A percentile compares a stretch with the other conserved stretches of the same genome.
These are phyloP conservation scores for Mormyrus iriodes DNA, from an alignment of 2,113 vertebrate genomes.

Conservation along the genomic window DNA sequence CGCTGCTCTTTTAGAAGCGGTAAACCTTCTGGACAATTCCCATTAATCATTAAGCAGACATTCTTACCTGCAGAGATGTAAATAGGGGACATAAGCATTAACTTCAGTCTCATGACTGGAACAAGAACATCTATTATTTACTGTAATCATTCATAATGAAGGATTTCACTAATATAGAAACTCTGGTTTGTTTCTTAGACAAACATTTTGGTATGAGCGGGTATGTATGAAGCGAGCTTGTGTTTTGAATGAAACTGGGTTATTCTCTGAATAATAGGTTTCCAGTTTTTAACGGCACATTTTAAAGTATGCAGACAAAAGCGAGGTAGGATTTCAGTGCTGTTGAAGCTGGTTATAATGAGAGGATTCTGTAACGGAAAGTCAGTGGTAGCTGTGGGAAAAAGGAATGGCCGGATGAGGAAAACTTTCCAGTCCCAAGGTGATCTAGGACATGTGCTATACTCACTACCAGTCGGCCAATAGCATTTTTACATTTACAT, in stretches of 20 bases:
- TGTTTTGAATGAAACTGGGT: constrained; percentile 12
- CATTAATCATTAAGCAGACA: neutral
- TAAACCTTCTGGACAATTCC: neutral
- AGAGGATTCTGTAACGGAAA: neutral
- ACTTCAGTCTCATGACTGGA: neutral
- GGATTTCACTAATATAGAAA: constrained; percentile 10
- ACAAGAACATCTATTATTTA: neutral
- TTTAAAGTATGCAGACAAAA: neutral
- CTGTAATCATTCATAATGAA: constrained; percentile 7
- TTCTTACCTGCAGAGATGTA: neutral
- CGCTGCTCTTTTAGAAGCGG: neutral
- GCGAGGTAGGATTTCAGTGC: neutral
- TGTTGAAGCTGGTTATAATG: neutral
- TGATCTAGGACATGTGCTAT: neutral
- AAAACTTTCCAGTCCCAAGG: neutral
- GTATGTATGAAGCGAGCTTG: neutral
- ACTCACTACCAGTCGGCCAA: neutral
- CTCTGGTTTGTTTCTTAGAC: neutral
- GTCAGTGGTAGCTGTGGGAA: neutral
- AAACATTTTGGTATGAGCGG: neutral
- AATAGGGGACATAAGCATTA: neutral
- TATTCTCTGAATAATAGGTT: neutral
- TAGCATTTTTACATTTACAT: too few relatives aligned
- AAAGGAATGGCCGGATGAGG: neutral
- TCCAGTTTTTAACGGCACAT: neutral